Base-by-base conservation (phyloP, 53 echinoderm and acorn worm species). In the Echinometra lucunter region DNA sequence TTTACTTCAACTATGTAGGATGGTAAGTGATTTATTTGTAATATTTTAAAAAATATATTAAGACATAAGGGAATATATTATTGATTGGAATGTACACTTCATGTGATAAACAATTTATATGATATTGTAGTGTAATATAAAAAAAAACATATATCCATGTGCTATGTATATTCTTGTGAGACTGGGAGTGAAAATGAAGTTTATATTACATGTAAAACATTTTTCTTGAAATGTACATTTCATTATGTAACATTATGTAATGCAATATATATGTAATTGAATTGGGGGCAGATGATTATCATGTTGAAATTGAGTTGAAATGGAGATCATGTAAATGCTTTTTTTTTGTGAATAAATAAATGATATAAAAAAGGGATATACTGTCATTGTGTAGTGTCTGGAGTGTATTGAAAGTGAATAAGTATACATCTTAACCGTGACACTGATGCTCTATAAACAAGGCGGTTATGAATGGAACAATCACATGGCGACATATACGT, bases 191-290 rank as follows among this genome's bases (percentile, higher is more conserved):
- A 78, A 78, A 38, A 21, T 42, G 4, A 78, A 35, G 42, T 78
- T 38, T 78, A 78, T 78, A 42, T 75, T 17, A 75, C 37, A 75
- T 75, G 75, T 38, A 75, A 38, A 70, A 30, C 11, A 70, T 30
- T 12, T 70, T 32, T 70, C n/a, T 70, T 72, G 72, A 72, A 72
- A 72, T 72, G 72, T 72, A 34, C 72, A 40, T 0, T 78, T 78
- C 78, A 78, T 78, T 38, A 42, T 78, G 17, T 78, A 18, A 12
- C 32, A 69, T 32, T 69, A 15, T 69, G 34, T 78, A 78, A 78
- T 78, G 38, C 78, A 78, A 78, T 78, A 78, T 78, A 78, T 78
- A 78, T 78, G 40, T 40, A 19, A 78, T 78, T 17, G 78, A 78
- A 40, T 42, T 78, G 78, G 78, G n/a, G 42, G 78, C 78, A 78